These are phyloP conservation scores for Agriopis leucophaearia DNA, from an alignment of 2,888 invertebrate genomes.

Conservation along the genomic window DNA sequence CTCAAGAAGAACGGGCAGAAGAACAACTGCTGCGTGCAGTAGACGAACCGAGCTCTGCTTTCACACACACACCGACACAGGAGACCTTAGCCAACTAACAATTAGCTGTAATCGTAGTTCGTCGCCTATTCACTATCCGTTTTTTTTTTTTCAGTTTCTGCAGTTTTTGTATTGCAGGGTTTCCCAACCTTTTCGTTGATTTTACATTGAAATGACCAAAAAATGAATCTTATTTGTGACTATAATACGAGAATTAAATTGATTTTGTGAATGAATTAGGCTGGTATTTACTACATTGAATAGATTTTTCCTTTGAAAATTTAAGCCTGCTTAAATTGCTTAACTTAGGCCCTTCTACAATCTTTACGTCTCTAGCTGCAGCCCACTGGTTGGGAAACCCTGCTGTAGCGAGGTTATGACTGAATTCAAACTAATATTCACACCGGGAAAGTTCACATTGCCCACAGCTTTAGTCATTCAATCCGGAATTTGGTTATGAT, in stretches of 20 bases:
- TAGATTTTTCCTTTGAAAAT: neutral
- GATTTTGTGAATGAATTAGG: neutral
- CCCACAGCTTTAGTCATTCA: constrained; percentile 32
- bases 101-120: constrained; percentile 67
- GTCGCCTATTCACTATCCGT: constrained; percentile 61
- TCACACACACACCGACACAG: constrained; percentile 85
- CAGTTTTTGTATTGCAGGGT: neutral
- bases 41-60: constrained; percentile 87
- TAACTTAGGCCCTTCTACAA: too few relatives aligned
- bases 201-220: neutral
- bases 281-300: neutral
- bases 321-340: too few relatives aligned
- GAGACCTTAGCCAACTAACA: constrained; percentile 72
- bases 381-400: neutral
- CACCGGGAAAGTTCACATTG: constrained; percentile 11
- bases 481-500: constrained; percentile 65
- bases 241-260: neutral
- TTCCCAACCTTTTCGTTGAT: neutral
- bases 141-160: constrained; percentile 54
- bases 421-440: constrained; percentile 54
- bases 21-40: constrained; percentile 96
- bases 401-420: constrained; percentile 53
- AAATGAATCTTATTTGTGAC: neutral
- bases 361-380: neutral
- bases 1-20: constrained; percentile 97